Evolutionary conservation across 2,888 invertebrate genomes (phyloP).

Genomic region (Toxonevra muliebris): DNA sequence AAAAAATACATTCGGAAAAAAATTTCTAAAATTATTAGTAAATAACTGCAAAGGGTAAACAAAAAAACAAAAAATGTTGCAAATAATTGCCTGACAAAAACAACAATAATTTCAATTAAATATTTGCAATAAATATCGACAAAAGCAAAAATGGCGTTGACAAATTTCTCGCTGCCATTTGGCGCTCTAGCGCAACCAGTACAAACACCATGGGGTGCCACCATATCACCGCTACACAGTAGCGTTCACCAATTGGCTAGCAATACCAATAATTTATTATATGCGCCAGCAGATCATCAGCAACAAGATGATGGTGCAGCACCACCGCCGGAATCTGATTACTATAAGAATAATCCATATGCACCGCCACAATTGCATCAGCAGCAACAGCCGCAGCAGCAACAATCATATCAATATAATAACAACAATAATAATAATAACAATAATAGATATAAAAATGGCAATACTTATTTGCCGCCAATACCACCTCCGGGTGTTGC

Average conservation of each 20-base stretch:
- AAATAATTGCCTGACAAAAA: neutral
- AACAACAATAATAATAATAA: conserved; percentile 48
- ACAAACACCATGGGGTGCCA: conserved; percentile 57
- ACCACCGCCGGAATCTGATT: conserved; percentile 49
- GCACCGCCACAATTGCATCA: conserved; percentile 56
- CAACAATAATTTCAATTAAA: neutral
- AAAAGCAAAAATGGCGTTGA: conserved; percentile 56
- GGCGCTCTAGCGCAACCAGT: conserved; percentile 50
- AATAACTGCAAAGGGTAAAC: conserved; percentile 10
- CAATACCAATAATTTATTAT: conserved; percentile 64
- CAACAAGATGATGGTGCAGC: conserved; percentile 43
- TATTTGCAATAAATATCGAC: neutral
- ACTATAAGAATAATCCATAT: conserved; percentile 65
- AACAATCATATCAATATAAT: conserved; percentile 48
- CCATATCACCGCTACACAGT: conserved; percentile 60
- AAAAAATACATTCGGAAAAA: conserved; percentile 5
- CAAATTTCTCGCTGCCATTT: conserved; percentile 65
- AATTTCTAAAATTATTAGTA: neutral
- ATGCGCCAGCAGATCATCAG: conserved; percentile 64
- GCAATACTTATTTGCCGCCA: conserved; percentile 62
- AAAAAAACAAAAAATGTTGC: neutral
- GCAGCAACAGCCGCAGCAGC: conserved; percentile 46
- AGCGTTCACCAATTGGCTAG: conserved; percentile 62
- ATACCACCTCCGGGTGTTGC: conserved; percentile 45
- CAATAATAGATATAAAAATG: conserved; percentile 53